Evolutionary conservation across 2,113 vertebrate genomes (phyloP), one percentile per base, ranked within the genome.

Genomic region (Henicopernis longicauda): DNA sequence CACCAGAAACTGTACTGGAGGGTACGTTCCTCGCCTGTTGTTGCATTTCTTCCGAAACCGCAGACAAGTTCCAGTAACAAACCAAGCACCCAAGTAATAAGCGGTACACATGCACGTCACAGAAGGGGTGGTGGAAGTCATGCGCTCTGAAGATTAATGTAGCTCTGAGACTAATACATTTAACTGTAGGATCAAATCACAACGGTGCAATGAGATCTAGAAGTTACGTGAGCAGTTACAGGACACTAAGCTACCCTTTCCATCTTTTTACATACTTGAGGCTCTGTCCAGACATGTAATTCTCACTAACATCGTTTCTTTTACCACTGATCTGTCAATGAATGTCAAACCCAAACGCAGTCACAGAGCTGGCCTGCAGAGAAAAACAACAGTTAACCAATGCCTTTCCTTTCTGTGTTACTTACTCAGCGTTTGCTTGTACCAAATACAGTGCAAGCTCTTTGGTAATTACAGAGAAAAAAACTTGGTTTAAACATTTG

Each of bases 271-370:
- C 49, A 12, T 5, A 18, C 17, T 9, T 6, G 26, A 2, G 11
- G 65, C 31, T 14, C 13, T 14, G 29, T 4, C 11, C n/a, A 16
- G 25, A 3, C 11, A 1, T 0, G 4, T 2, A 14, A 13, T 1
- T 34, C 25, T 7, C 26, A 42, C 31, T 2, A 16, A 23, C 10
- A 8, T 3, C 1, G 4, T 5, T 52, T 16, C 23, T 65, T 27
- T 27, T 1, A 54, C 29, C 21, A 22, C 36, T 1, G 17, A 11
- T 12, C 10, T 3, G 6, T 3, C 32, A 10, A 6, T 7, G 5
- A 47, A 38, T 16, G 29, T 40, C 65, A 40, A 42, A 34, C 36
- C 44, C 31, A 50, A 61, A 8, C 2, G 16, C 45, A 26, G 55
- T 3, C 11, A 11, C 0, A 6, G 29, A n/a, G 31, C 21, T 13